Evolutionary conservation across 1,140 invertebrate species (phyloP), one percentile per base, ranked within the genome.

Genomic region (Delia radicum): DNA sequence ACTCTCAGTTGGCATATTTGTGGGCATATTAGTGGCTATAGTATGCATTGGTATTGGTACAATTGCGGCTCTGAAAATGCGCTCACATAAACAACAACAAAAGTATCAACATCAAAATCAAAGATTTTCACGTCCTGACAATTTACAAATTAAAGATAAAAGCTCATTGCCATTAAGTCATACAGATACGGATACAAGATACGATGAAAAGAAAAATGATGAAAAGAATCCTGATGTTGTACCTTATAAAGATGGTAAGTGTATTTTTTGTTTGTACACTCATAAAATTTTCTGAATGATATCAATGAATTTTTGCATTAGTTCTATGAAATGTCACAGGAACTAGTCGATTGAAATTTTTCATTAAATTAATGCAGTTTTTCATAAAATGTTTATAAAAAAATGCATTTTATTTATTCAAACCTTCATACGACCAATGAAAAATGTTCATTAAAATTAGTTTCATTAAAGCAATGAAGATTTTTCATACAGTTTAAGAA

Each of bases 221-320:
- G 94, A 95, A 80, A 91, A 93, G 79, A 95, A 95, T 87, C 94
- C 94, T 2, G 94, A 96, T 85, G 91, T 95, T 67, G 93, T 95
- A 75, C 94, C 94, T 6, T 91, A 93, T 81, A 94, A 93, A 87
- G 94, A 95, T 93, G 93, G 94, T 95, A 89, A 88, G n/a, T 55
- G 87, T 85, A 71, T 73, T 27, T 33, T 46, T 33, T 48, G 8
- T n/a, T 26, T 71, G 5, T 31, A 18, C 5, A 55, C 46, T 21
- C 46, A 55, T 21, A 18, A 15, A 3, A 42, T 15, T 42, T 42
- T 42, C 37, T 42, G 7, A 15, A 15, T 42, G 12, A 42, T 42
- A 42, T 42, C 7, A 3, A 1, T 42, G 3, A 15, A 0, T 42
- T 3, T 42, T 5, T 42, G n/a, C 12, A 10, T 42, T 42, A n/a